Evolutionary conservation across 2,797 vertebrate genomes (phyloP).

Genomic region (Lophotriccus pileatus): DNA sequence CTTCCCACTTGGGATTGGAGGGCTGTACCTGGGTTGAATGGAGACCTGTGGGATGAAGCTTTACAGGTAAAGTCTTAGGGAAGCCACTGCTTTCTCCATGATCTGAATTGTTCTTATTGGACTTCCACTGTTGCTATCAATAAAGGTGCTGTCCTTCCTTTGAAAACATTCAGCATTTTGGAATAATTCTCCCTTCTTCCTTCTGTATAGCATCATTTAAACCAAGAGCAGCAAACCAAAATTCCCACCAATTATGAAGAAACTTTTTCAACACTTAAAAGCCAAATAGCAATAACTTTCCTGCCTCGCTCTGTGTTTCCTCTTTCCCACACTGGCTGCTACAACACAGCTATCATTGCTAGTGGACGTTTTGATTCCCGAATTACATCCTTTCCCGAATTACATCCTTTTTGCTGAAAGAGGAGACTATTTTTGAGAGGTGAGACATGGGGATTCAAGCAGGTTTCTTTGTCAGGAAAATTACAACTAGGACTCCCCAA

Average conservation of each 20-base stretch:
- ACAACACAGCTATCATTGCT: neutral
- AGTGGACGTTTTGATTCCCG: neutral
- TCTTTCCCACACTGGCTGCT: neutral
- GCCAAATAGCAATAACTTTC: neutral
- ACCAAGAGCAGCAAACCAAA: neutral
- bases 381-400: accelerated
- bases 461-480: neutral
- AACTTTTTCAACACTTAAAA: neutral
- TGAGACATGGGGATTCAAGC: neutral
- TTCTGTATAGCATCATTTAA: neutral
- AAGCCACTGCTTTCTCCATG: neutral
- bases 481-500: neutral
- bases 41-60: neutral
- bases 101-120: neutral
- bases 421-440: neutral
- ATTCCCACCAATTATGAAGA: neutral
- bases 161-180: neutral
- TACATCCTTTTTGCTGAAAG: neutral
- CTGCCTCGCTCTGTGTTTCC: neutral
- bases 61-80: neutral
- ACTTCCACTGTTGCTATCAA: neutral
- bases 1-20: neutral
- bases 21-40: neutral
- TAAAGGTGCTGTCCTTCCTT: neutral
- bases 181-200: neutral